A percentile compares a stretch with the other conserved stretches of the same genome.
phyloP scores from a whole-genome alignment of 2,888 invertebrate species.

The Reticulitermes lucifugus region DNA sequence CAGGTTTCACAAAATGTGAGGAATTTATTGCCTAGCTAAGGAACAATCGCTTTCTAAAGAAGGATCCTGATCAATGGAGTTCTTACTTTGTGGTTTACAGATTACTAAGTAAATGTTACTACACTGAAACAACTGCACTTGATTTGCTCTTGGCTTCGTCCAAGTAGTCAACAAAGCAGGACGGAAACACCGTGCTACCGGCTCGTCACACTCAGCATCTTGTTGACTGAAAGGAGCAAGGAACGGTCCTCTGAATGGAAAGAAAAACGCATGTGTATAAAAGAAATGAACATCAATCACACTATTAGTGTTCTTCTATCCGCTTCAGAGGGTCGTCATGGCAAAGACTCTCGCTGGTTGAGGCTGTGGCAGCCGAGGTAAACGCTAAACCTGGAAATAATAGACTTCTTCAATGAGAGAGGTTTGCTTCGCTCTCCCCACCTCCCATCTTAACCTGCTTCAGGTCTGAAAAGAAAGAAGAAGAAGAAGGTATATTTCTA shows the following conservation, averaged over 20 bases:
- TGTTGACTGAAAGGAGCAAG: constrained; percentile 4
- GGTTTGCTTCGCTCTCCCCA: constrained; percentile 29
- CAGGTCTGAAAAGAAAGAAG: constrained; percentile 7
- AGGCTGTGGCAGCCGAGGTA: constrained; percentile 40
- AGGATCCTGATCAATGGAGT: too few species aligned
- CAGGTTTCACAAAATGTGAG: too few species aligned
- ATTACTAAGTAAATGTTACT: too few species aligned
- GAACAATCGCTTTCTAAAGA: too few species aligned
- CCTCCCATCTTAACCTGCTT: constrained; percentile 37
- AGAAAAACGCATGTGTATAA: constrained; percentile 58
- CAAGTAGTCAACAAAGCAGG: too few species aligned
- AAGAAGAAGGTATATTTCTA: constrained; percentile 12
- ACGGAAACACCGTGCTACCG: constrained; percentile 69
- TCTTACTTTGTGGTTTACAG: too few species aligned
- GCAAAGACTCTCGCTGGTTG: neutral
- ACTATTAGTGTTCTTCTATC: constrained; percentile 32
- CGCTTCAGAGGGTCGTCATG: constrained; percentile 16
- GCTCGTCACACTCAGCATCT: constrained; percentile 67
- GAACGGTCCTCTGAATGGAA: neutral
- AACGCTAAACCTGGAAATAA: constrained; percentile 47
- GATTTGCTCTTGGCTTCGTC: too few species aligned
- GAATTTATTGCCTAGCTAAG: too few species aligned
- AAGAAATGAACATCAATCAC: constrained; percentile 49
- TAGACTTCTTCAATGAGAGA: constrained; percentile 38
- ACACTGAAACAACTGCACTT: too few species aligned